Evolutionary conservation across 2,797 vertebrate genomes (phyloP).

Genomic region (Acanthurus leucopareius): DNA sequence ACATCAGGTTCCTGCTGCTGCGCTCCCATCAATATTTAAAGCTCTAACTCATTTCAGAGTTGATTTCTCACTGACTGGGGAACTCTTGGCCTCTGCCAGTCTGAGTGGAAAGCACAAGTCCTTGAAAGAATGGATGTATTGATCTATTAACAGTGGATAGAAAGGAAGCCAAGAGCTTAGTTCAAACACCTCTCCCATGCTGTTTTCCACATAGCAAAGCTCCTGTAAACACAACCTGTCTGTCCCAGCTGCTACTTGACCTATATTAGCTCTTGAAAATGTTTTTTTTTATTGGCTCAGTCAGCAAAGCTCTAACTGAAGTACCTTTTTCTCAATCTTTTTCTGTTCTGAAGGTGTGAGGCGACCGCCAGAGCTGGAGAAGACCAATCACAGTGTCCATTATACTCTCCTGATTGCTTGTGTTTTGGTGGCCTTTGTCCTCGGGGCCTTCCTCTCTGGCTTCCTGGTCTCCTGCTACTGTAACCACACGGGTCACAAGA

Average conservation of each 20-base stretch:
- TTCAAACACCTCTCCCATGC: conserved; percentile 71
- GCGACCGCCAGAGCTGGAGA: conserved; percentile 85
- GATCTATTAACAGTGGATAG: conserved; percentile 70
- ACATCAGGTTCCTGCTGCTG: conserved; percentile 66
- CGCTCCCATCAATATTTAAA: conserved; percentile 78
- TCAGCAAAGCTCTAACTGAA: conserved; percentile 44
- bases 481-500: conserved; percentile 88
- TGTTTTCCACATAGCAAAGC: conserved; percentile 57
- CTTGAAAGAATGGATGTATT: conserved; percentile 63
- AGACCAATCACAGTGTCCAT: conserved; percentile 89
- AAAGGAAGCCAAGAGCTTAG: conserved; percentile 60
- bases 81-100: conserved; percentile 60
- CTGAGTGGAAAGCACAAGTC: conserved; percentile 45
- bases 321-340: conserved; percentile 28
- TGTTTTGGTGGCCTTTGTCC: conserved; percentile 90
- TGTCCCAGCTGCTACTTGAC: conserved; percentile 72
- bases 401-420: conserved; percentile 93
- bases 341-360: conserved; percentile 84
- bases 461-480: conserved; percentile 94
- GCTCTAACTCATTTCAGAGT: conserved; percentile 65
- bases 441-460: conserved; percentile 93
- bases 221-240: conserved; percentile 72
- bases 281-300: conserved; percentile 26
- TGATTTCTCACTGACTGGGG: conserved; percentile 70
- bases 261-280: conserved; percentile 63